Conservation (phyloP, 2,113 vertebrate species). For the Anarrhichthys ocellatus region DNA sequence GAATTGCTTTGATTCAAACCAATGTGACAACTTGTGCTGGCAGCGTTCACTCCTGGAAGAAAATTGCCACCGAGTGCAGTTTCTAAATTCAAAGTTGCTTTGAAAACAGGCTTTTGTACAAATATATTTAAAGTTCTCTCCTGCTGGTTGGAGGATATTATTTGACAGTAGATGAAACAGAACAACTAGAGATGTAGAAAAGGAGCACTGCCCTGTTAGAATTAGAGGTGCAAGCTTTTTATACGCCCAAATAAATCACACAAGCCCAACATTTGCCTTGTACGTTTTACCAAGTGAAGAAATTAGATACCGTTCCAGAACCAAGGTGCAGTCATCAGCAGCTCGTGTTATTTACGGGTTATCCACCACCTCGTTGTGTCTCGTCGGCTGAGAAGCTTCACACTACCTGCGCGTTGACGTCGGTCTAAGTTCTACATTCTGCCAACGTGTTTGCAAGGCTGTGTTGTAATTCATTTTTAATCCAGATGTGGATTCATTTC, state of each 20-base stretch:
- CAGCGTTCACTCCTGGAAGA: constrained; percentile 2
- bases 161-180: not conserved
- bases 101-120: not conserved
- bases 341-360: constrained; percentile 19
- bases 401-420: not conserved
- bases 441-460: not conserved
- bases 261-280: not conserved
- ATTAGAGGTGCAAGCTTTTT: not conserved
- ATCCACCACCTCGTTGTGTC: not conserved
- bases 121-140: not conserved
- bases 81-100: constrained; percentile 7
- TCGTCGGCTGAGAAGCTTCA: not conserved
- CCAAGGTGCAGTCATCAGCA: not conserved
- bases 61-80: not conserved
- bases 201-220: not conserved
- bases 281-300: not conserved
- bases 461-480: not conserved
- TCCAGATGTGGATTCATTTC: not conserved
- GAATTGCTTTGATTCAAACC: not conserved
- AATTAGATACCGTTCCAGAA: not conserved
- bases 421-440: no score
- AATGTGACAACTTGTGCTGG: not conserved
- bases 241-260: constrained; percentile 12
- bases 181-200: not conserved
- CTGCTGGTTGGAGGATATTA: not conserved